These are phyloP conservation scores for Catamblyrhynchus diadema DNA, from an alignment of 2,797 vertebrate species.

Conservation along the genomic window DNA sequence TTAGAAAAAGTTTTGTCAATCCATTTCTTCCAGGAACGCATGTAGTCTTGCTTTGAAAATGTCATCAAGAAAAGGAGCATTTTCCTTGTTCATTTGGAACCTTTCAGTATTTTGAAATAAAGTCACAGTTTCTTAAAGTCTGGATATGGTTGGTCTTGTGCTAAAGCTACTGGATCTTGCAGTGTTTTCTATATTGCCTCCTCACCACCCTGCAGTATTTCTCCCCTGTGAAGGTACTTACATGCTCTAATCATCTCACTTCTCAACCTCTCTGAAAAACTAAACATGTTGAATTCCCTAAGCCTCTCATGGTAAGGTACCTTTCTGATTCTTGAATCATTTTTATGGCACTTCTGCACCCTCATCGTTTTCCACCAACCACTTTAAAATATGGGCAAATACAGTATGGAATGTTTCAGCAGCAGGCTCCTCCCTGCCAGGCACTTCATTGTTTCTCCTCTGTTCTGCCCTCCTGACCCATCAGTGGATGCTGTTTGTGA, in stretches of 20 bases:
- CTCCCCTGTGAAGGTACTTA: neutral
- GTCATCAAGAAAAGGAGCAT: neutral
- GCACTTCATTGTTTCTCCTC: neutral
- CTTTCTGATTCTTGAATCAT: conserved; percentile 2
- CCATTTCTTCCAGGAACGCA: neutral
- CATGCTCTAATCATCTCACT: neutral
- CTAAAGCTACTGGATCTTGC: neutral
- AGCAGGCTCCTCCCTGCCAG: neutral
- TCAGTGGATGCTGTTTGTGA: neutral
- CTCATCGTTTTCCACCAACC: neutral
- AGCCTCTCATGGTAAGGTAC: neutral
- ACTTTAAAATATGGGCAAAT: neutral
- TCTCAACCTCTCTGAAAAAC: neutral
- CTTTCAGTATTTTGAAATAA: neutral
- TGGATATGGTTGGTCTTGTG: fast-evolving
- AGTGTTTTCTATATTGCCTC: neutral
- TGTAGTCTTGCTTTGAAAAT: neutral
- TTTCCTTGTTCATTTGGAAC: neutral
- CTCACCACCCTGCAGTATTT: neutral
- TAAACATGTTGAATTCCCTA: neutral
- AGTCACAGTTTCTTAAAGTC: neutral
- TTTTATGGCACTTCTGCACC: conserved; percentile 6
- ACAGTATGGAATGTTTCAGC: neutral
- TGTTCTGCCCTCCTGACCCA: neutral
- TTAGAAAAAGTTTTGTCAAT: neutral